Conservation (phyloP, 2,888 invertebrate species). For the Trachelus tabidus region DNA sequence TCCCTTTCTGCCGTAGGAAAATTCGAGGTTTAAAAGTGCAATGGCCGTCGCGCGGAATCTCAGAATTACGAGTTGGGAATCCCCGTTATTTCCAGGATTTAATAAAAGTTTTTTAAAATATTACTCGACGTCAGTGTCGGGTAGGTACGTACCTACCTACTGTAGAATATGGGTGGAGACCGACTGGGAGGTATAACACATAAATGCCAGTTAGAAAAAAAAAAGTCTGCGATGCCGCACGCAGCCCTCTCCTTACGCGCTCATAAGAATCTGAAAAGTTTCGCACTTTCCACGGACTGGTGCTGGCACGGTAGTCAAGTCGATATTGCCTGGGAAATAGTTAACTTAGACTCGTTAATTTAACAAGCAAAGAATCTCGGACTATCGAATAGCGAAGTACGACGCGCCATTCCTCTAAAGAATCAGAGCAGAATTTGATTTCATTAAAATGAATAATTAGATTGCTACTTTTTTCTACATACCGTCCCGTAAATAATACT, state of each 20-base stretch:
- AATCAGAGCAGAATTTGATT: not conserved
- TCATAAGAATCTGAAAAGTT: slow-evolving; percentile 42
- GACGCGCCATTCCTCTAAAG: not conserved
- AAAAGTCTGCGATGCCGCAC: slow-evolving; percentile 18
- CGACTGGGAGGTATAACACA: not conserved
- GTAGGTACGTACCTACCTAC: not conserved
- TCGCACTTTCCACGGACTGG: slow-evolving; percentile 21
- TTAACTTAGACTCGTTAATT: not conserved
- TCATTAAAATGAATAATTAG: not conserved
- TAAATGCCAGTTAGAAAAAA: not conserved
- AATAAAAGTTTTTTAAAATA: slow-evolving; percentile 4
- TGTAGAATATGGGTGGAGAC: not conserved
- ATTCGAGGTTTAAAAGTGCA: not conserved
- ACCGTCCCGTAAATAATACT: not conserved
- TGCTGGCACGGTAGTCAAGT: not conserved
- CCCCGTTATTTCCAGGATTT: slow-evolving; percentile 4
- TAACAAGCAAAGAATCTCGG: not conserved
- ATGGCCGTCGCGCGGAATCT: not conserved
- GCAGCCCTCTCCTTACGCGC: slow-evolving; percentile 31
- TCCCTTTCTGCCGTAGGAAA: not conserved
- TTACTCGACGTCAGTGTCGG: not conserved
- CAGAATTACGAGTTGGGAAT: not conserved
- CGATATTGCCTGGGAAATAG: not conserved
- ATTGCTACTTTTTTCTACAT: not conserved
- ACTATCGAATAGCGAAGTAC: not conserved